A percentile compares a stretch with the other conserved stretches of the same genome.
Evolutionary conservation across 1,140 invertebrate genomes (phyloP).

Genomic region (Cyclina sinensis): DNA sequence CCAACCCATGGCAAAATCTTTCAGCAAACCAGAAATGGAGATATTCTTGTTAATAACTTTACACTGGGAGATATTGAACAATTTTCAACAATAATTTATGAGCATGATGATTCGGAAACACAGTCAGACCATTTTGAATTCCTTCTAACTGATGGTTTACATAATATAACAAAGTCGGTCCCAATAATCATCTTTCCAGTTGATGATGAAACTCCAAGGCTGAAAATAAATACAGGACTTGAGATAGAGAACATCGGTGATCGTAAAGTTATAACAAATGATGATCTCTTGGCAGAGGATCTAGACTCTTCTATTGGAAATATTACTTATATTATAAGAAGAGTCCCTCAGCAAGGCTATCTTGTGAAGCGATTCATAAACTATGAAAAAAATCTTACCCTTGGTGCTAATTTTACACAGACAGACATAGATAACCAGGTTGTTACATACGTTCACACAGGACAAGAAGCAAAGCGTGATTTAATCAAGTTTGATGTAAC

Average conservation of each 20-base stretch:
- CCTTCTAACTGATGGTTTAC: conserved; percentile 85
- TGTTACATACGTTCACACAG: conserved; percentile 86
- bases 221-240: conserved; percentile 86
- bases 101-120: conserved; percentile 87
- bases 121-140: conserved; percentile 84
- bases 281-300: conserved; percentile 85
- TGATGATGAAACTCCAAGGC: conserved; percentile 86
- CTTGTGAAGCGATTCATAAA: conserved; percentile 74
- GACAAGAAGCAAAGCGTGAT: conserved; percentile 84
- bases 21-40: conserved; percentile 78
- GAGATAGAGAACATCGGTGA: conserved; percentile 85
- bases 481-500: conserved; percentile 87
- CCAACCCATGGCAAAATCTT: conserved; percentile 86
- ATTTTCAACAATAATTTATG: conserved; percentile 86
- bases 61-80: conserved; percentile 83
- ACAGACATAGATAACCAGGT: conserved; percentile 84
- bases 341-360: conserved; percentile 83
- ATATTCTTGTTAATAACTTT: conserved; percentile 81
- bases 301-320: conserved; percentile 84
- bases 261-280: conserved; percentile 83
- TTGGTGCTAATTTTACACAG: conserved; percentile 86
- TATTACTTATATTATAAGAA: conserved; percentile 84
- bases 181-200: conserved; percentile 85
- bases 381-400: conserved; percentile 80
- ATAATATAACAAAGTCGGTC: conserved; percentile 83